Evolutionary conservation across 37 sponge, comb jelly and placozoan species (phyloP).

Genomic region (Corticium candelabrum): DNA sequence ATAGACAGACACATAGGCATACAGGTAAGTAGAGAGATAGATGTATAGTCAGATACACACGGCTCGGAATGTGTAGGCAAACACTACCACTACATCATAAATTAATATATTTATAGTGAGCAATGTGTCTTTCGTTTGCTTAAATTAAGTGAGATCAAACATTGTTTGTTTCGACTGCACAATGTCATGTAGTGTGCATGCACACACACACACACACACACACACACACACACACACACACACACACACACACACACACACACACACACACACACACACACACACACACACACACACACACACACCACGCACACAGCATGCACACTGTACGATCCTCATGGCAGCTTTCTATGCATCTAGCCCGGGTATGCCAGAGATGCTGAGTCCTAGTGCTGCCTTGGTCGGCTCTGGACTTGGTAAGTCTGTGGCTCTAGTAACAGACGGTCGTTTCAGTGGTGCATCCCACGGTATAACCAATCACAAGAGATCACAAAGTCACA

Average conservation of each 20-base stretch:
- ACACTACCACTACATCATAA: too few relatives aligned
- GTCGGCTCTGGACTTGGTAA: constrained; percentile 59
- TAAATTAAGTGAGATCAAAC: too few relatives aligned
- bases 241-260: constrained; percentile 23
- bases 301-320: too few relatives aligned
- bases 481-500: neutral
- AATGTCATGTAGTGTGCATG: too few relatives aligned
- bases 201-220: constrained; percentile 3
- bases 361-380: constrained; percentile 76
- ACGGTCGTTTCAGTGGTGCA: constrained; percentile 64
- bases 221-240: constrained; percentile 1
- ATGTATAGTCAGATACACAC: too few relatives aligned
- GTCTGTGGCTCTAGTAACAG: constrained; percentile 47
- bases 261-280: constrained; percentile 16
- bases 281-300: constrained; percentile 13
- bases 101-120: too few relatives aligned
- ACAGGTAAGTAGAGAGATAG: too few relatives aligned
- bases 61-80: too few relatives aligned
- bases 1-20: too few relatives aligned
- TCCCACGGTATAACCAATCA: constrained; percentile 37
- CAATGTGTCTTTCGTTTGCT: too few relatives aligned
- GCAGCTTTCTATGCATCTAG: constrained; percentile 9
- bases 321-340: neutral
- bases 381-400: constrained; percentile 62
- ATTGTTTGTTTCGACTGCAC: too few relatives aligned